Percentiles rank a stretch among this genome's conserved stretches.
Conservation (phyloP, 2,113 vertebrate species). For the Microtus richardsoni region DNA sequence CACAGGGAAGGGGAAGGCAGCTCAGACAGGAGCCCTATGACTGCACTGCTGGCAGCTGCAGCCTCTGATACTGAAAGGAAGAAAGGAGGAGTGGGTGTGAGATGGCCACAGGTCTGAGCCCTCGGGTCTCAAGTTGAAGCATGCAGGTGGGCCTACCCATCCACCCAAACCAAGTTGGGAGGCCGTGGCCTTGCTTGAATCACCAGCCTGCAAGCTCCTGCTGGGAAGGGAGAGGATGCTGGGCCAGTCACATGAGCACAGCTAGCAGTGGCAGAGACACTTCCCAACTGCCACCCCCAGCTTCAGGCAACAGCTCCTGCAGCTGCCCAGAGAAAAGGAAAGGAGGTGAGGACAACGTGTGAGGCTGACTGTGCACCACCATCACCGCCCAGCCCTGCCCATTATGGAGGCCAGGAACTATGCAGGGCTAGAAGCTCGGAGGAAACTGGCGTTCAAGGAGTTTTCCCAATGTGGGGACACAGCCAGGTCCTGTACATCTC, state of each 20-base stretch:
- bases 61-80: neutral
- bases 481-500: neutral
- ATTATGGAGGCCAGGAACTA: rapidly evolving
- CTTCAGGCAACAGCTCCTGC: neutral
- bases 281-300: neutral
- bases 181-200: neutral
- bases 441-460: neutral
- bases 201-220: neutral
- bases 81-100: neutral
- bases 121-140: neutral
- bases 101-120: neutral
- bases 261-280: neutral
- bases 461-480: neutral
- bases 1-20: neutral
- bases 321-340: neutral
- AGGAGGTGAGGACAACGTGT: neutral
- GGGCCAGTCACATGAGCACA: neutral
- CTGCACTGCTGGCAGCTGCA: neutral
- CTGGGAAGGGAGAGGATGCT: neutral
- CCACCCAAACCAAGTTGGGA: neutral
- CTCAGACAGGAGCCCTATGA: neutral
- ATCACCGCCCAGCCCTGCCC: neutral
- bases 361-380: neutral
- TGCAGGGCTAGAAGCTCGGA: neutral
- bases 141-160: neutral